Evolutionary conservation across 1,140 invertebrate species (phyloP).

Genomic region (Drosophila lacteicornis): DNA sequence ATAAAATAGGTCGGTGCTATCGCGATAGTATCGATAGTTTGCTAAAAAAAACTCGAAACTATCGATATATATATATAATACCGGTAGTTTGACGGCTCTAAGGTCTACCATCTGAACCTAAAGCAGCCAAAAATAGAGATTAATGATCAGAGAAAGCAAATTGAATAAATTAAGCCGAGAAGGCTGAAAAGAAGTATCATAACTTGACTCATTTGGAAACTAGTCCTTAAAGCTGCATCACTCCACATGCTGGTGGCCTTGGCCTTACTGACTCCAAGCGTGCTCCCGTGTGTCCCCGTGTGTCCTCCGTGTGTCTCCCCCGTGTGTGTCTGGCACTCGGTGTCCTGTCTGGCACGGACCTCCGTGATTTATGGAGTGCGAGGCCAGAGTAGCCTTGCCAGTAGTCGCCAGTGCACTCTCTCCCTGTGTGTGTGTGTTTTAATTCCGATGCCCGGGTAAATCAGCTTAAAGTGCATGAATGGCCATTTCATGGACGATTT

Average conservation of each 20-base stretch:
- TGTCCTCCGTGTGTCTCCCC: neutral
- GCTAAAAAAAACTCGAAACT: too few relatives aligned
- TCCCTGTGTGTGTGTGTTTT: slow-evolving; percentile 21
- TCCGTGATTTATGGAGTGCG: slow-evolving; percentile 65
- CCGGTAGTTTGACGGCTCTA: too few relatives aligned
- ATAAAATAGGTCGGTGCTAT: too few relatives aligned
- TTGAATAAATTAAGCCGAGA: neutral
- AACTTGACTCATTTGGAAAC: neutral
- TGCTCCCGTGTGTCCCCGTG: neutral
- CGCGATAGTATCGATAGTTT: too few relatives aligned
- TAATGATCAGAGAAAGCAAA: slow-evolving; percentile 18
- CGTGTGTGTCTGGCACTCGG: slow-evolving; percentile 1
- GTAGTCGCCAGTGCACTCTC: too few relatives aligned
- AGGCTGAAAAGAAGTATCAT: neutral
- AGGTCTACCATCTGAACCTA: neutral
- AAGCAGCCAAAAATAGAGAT: slow-evolving; percentile 11
- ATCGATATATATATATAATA: too few relatives aligned
- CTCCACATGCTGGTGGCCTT: slow-evolving; percentile 28
- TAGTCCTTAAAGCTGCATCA: neutral
- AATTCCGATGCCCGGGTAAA: slow-evolving; percentile 47
- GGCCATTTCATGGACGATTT: slow-evolving; percentile 53
- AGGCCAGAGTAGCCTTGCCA: neutral
- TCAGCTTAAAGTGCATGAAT: slow-evolving; percentile 66
- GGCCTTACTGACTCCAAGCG: slow-evolving; percentile 30
- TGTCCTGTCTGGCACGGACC: slow-evolving; percentile 14